Evolutionary conservation across 2,888 invertebrate genomes (phyloP), one percentile per base, ranked within the genome.

Genomic region (Macropis europaea): DNA sequence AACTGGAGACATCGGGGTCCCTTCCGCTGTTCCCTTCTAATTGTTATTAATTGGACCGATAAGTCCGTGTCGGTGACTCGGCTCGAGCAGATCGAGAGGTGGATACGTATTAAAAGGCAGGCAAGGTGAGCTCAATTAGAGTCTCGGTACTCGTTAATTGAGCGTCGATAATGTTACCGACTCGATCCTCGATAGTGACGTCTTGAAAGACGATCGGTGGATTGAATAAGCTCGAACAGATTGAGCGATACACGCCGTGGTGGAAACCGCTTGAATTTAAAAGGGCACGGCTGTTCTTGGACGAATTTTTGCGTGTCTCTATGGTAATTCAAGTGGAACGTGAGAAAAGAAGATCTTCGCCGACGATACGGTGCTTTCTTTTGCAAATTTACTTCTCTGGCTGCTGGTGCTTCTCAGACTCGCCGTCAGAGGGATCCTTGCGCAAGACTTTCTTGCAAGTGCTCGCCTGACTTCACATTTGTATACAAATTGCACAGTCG

Each of bases 81-180:
- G 64, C 62, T 62, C 30, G 45, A 47, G 43, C 32, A 64, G 52
- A 62, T 67, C 61, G 70, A 70, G 22, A 60, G 60, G 17, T 17
- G 59, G 61, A 54, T 52, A 70, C 61, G 59, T 57, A 56, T 64
- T 68, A 60, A 69, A n/a, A 30, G 42, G 30, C 15, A 42, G 36
- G 48, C 72, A 53, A 77, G 74, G 68, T 60, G 64, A 77, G 42
- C 57, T 47, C 68, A 81, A 81, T 81, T 81, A 77, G 72, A 69
- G 56, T 28, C 56, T 22, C 19, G 47, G 24, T 54, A 62, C 47
- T 63, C 26, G 77, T 42, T 77, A 81, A 82, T 79, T 71, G 71
- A 69, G 50, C 47, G 34, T 42, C 50, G 73, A 76, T 75, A 70
- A 70, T 53, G 36, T 42, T 62, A 32, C 30, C 26, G 34, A 38